Percentiles rank a stretch among this genome's conserved stretches.
Evolutionary conservation across 2,113 vertebrate genomes (phyloP).

Genomic region (Crotalus tigris): DNA sequence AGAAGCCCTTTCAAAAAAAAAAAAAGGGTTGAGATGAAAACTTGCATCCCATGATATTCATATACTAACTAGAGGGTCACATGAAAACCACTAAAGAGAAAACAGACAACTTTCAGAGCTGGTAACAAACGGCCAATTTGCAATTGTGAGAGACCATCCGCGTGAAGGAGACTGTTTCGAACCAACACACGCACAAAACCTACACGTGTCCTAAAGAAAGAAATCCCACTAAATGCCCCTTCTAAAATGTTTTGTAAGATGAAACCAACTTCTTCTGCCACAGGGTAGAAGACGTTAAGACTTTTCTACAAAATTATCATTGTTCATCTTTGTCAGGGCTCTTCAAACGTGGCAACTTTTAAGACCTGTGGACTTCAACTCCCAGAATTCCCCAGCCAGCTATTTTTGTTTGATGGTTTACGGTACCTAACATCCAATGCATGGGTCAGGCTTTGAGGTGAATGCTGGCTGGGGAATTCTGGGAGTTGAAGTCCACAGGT

Average conservation of each 20-base stretch:
- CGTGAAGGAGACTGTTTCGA: background rate
- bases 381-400: background rate
- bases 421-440: too few relatives aligned
- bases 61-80: background rate
- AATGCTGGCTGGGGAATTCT: background rate
- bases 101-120: background rate
- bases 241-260: background rate
- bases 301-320: background rate
- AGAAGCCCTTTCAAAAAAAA: background rate
- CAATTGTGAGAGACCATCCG: background rate
- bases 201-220: background rate
- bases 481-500: background rate
- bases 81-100: background rate
- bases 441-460: too few relatives aligned
- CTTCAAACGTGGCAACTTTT: background rate
- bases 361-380: background rate
- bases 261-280: background rate
- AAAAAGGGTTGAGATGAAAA: background rate
- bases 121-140: background rate
- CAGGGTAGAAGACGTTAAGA: background rate
- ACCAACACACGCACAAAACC: background rate
- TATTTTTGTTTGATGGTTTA: too few relatives aligned
- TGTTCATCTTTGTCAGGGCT: background rate
- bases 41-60: background rate
- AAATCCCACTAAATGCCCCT: background rate